Base-by-base conservation (phyloP, 1,140 invertebrate genomes). In the Pinna nobilis region DNA sequence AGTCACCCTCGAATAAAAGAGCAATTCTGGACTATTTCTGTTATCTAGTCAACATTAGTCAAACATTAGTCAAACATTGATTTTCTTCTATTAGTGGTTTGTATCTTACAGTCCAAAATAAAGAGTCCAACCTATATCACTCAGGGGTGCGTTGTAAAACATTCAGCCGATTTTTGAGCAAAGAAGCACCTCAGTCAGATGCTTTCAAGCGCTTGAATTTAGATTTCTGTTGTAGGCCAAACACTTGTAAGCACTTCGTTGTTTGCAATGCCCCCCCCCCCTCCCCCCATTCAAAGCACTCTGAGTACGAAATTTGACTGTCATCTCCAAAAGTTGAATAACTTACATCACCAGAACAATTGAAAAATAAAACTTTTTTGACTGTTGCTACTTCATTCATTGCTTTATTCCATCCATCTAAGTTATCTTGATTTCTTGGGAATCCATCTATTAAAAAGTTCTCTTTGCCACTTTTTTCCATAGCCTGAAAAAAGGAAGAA, bases 401-500 rank as follows among this genome's bases (percentile, higher is more conserved):
- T 76, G 92, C 90, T 79, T 92, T 91, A 41, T 94, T 93, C 98
- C 98, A 99, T 1, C 98, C 98, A 70, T 97, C 93, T 60, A 99
- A 89, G 89, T 99, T 99, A 88, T 99, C 94, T 86, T 97, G 92
- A 89, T 99, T 99, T 30, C 98, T 91, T 32, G 98, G 98, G 88
- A 99, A 99, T 7, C 98, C 98, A 90, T 99, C 98, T 81, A 99
- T 95, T 0, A 99, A 90, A 87, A 99, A 99, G 49, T 94, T 94
- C n/a, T 84, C 41, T 72, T 84, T 86, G 18, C 63, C 64, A 76
- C 81, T 93, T 91, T 91, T 86, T 69, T 91, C 88, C 95, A 98
- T 98, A 1, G 95, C 95, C 91, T 90, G 77, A 25, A 83, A 79
- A 51, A 74, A 65, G 41, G 20, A 32, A 20, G 23, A 18, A 15